Evolutionary conservation across 2,888 invertebrate species (phyloP).

Genomic region (Melieria crassipennis): DNA sequence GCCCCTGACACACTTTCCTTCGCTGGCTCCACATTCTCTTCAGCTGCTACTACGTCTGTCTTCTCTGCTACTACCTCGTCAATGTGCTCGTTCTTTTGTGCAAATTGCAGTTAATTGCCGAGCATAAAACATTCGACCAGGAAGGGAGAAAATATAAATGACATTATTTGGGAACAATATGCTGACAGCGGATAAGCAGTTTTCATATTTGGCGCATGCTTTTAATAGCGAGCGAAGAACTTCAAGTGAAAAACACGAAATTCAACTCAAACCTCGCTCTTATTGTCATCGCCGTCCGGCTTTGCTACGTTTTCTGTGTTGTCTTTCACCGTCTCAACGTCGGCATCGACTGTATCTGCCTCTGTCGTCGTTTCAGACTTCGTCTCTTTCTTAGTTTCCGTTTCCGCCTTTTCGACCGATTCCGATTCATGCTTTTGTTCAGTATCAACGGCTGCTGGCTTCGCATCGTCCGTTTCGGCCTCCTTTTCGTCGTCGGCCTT

Average conservation of each 20-base stretch:
- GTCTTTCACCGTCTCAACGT: conserved; percentile 26
- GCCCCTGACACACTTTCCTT: conserved; percentile 14
- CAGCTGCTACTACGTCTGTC: conserved; percentile 13
- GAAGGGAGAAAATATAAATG: too few relatives aligned
- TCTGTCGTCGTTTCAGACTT: not conserved
- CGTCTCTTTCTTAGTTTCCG: not conserved
- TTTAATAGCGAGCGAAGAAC: too few relatives aligned
- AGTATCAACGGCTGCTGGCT: conserved; percentile 13
- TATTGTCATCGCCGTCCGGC: conserved; percentile 28
- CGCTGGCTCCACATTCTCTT: conserved; percentile 15
- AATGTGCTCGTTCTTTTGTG: not conserved
- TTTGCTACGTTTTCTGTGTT: conserved; percentile 33
- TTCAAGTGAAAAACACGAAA: too few relatives aligned
- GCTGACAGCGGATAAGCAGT: too few relatives aligned
- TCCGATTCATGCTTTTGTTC: conserved; percentile 7
- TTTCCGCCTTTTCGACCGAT: not conserved
- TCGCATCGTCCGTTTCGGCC: conserved; percentile 21
- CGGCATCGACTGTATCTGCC: conserved; percentile 27
- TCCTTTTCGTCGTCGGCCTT: conserved; percentile 25
- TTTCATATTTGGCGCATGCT: too few relatives aligned
- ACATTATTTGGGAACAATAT: too few relatives aligned
- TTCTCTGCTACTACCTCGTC: not conserved
- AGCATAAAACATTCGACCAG: too few relatives aligned
- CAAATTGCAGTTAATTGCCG: too few relatives aligned
- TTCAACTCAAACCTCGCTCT: conserved; percentile 13